Conservation (phyloP, 2,797 vertebrate species). For the Molossus molossus region DNA sequence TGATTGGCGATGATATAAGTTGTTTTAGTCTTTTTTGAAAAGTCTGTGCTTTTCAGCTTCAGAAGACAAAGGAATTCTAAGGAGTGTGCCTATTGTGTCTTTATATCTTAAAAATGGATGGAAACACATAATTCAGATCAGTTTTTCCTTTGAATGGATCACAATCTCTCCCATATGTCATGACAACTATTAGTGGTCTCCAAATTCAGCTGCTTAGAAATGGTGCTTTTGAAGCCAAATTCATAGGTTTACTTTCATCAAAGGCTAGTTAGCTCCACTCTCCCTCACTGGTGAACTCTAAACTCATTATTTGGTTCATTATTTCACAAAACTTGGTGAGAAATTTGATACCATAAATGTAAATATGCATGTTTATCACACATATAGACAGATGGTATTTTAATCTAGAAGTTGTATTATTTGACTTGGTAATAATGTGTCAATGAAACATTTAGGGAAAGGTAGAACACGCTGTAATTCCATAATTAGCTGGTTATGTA, state of each 20-base stretch:
- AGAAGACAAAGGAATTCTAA: background rate
- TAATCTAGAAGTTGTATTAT: background rate
- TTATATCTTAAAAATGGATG: background rate
- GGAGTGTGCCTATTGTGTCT: background rate
- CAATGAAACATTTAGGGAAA: background rate
- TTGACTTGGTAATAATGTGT: background rate
- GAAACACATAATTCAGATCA: background rate
- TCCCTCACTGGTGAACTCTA: background rate
- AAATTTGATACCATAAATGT: background rate
- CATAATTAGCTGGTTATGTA: background rate
- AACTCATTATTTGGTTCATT: background rate
- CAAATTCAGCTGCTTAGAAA: background rate
- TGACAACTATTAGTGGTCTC: background rate
- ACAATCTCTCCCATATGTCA: background rate
- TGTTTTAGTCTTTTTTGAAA: constrained; percentile 20
- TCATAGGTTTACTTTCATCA: background rate
- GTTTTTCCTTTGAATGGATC: background rate
- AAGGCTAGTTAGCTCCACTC: background rate
- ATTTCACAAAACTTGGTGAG: background rate
- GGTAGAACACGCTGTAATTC: background rate
- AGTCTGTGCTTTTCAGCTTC: background rate
- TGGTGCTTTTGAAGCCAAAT: background rate
- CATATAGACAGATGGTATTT: background rate
- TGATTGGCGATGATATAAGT: background rate
- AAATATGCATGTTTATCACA: background rate